Base-by-base conservation (phyloP, 2,888 invertebrate species). In the Patella ulyssiponensis region DNA sequence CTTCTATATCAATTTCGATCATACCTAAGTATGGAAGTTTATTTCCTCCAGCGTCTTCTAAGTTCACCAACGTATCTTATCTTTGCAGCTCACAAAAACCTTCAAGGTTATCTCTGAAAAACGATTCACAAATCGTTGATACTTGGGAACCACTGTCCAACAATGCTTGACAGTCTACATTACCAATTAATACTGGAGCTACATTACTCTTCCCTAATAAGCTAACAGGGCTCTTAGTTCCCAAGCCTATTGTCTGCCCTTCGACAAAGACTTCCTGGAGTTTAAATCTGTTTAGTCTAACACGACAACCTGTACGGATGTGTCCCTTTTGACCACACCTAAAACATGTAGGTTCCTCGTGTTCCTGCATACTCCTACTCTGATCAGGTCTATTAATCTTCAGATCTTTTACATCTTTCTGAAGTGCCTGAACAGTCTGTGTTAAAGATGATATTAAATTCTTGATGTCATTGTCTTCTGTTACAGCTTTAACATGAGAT, bases 81-180 rank as follows among this genome's bases (percentile, higher is more conserved):
- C 33, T 3, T 33, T 33, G 33, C 4, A 33, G 33, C 33, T 33
- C 33, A 33, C 33, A 33, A 33, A 33, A 2, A 33, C 4, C 33
- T 33, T 69, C 33, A 33, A 4, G 3, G 33, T 33, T 33, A 33
- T 33, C 4, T 33, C 33, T 33, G 3, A 33, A 33, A 33, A 52
- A 33, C 33, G 33, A 33, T 33, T 33, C 33, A 33, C 33, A 33
- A 33, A 33, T 33, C 33, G 58, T 58, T n/a, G 58, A 58, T 1
- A 58, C 58, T 58, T 58, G 58, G 7, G 58, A 56, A 9, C 73
- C 73, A 23, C 23, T 72, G 14, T 73, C 73, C 12, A 69, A 14
- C 33, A 77, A 73, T 52, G 20, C 53, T 73, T 7, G 69, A 4
- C 52, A 27, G 44, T 52, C 44, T 52, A 58, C 5, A 44, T 53